Conservation (phyloP, 2,797 vertebrate species). For the Rhinatrema bivittatum region DNA sequence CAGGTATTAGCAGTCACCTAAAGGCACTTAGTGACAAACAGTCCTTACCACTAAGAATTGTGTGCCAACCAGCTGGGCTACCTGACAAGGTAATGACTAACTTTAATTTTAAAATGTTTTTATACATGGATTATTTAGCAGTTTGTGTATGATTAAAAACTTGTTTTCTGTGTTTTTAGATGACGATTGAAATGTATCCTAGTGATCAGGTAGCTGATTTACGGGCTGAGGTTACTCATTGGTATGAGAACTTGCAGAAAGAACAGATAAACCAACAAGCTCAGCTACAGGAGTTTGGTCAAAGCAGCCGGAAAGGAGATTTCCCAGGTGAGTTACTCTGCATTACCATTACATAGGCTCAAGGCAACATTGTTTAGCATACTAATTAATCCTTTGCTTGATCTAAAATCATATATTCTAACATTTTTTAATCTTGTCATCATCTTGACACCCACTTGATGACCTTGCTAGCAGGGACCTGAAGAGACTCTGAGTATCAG, state of each 20-base stretch:
- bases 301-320: conserved; percentile 85
- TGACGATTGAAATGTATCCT: conserved; percentile 99
- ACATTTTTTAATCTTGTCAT: no score
- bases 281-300: conserved; percentile 96
- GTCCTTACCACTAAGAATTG: conserved; percentile 88
- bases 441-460: no score
- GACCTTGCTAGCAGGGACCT: no score
- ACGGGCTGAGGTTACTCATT: conserved; percentile 94
- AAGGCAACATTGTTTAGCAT: no score
- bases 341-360: no score
- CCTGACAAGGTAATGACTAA: conserved; percentile 81
- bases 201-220: conserved; percentile 97
- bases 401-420: no score
- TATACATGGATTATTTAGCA: neutral
- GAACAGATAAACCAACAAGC: conserved; percentile 97
- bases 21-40: conserved; percentile 97
- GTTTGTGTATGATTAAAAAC: neutral
- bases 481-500: no score
- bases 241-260: conserved; percentile 98
- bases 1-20: conserved; percentile 95
- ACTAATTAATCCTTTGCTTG: no score
- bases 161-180: conserved; percentile 60
- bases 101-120: conserved; percentile 6
- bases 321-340: conserved; percentile 81
- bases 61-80: conserved; percentile 93